These are phyloP conservation scores for Pollenia angustigena DNA, from an alignment of 2,888 invertebrate species.

Conservation along the genomic window DNA sequence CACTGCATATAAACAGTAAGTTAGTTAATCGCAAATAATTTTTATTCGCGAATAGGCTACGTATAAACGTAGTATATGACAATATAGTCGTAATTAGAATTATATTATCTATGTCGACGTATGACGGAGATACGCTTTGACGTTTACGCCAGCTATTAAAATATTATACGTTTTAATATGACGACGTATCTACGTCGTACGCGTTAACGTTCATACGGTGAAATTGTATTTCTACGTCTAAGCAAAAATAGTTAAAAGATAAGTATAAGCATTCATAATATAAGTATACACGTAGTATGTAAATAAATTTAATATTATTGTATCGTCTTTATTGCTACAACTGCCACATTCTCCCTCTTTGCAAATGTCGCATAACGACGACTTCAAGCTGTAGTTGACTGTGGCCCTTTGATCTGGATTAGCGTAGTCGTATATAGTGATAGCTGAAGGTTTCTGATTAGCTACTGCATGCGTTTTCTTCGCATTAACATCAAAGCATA, in stretches of 20 bases:
- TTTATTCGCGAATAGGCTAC: no score
- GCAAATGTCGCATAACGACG: slow-evolving; percentile 93
- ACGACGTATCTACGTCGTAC: no score
- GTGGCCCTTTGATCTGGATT: slow-evolving; percentile 87
- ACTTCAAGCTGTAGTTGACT: slow-evolving; percentile 83
- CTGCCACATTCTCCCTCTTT: slow-evolving; percentile 86
- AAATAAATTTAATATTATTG: neutral
- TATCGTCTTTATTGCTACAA: slow-evolving; percentile 75
- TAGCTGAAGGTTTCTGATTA: slow-evolving; percentile 93
- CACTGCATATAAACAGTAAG: no score
- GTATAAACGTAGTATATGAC: no score
- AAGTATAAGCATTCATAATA: neutral
- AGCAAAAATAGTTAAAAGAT: neutral
- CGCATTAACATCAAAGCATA: slow-evolving; percentile 90
- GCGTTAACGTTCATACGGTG: no score
- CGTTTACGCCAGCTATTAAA: no score
- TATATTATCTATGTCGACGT: no score
- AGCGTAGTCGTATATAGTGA: slow-evolving; percentile 95
- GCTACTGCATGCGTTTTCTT: slow-evolving; percentile 93
- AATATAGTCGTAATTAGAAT: no score
- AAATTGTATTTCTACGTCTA: neutral
- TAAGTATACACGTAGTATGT: no score
- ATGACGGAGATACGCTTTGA: no score
- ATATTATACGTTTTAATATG: no score
- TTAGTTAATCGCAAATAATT: no score